phyloP scores from a whole-genome alignment of 2,113 vertebrate species.

The Synodontis membranacea region DNA sequence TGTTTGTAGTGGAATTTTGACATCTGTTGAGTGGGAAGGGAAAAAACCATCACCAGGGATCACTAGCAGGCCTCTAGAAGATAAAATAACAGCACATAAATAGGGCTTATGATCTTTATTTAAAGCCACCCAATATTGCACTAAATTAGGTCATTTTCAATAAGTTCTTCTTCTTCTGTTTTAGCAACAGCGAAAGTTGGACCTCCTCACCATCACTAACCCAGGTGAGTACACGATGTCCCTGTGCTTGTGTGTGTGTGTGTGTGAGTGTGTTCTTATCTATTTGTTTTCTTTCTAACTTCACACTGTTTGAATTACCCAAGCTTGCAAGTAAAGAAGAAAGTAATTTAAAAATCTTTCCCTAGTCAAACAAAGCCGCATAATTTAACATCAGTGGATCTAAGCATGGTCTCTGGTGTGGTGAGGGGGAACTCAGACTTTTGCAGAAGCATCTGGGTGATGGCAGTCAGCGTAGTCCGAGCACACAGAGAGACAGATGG shows the following conservation, averaged over 20 bases:
- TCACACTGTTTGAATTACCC: too few relatives aligned
- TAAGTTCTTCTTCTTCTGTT: slow-evolving; percentile 57
- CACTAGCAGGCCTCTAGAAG: not conserved
- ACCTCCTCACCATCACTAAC: slow-evolving; percentile 96
- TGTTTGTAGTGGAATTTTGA: not conserved
- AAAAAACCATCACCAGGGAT: not conserved
- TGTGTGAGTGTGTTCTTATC: not conserved
- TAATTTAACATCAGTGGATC: slow-evolving; percentile 1
- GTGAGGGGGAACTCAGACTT: slow-evolving; percentile 16
- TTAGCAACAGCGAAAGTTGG: slow-evolving; percentile 94
- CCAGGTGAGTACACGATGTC: slow-evolving; percentile 77
- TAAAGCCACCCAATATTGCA: not conserved
- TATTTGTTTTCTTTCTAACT: not conserved
- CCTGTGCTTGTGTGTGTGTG: slow-evolving; percentile 14
- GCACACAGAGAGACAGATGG: slow-evolving; percentile 71
- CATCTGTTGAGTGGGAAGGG: not conserved
- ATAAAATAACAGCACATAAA: not conserved
- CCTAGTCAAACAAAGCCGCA: not conserved
- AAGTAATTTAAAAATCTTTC: not conserved
- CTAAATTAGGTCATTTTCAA: not conserved
- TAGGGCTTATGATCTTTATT: not conserved
- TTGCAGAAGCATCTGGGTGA: slow-evolving; percentile 54
- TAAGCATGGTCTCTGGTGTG: slow-evolving; percentile 18
- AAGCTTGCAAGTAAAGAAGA: not conserved
- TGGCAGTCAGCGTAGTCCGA: slow-evolving; percentile 36